phyloP scores from a whole-genome alignment of 2,113 vertebrate genomes.

The Atractosteus spatula region DNA sequence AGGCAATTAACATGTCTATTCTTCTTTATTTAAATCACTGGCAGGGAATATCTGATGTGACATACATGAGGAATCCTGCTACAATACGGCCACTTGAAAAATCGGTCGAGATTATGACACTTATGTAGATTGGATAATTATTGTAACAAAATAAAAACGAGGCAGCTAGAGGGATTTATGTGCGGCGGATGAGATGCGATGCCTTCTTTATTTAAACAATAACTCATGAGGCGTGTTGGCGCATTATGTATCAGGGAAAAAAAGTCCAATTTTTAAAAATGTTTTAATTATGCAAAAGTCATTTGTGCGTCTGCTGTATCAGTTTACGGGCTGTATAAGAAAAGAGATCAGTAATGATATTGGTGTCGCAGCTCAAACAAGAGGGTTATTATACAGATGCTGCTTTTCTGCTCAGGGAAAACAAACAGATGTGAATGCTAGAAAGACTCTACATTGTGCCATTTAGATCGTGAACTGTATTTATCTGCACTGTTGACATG shows the following conservation, averaged over 20 bases:
- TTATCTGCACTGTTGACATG: no score
- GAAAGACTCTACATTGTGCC: no score
- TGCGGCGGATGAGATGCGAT: slow-evolving; percentile 25
- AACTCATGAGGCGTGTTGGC: slow-evolving; percentile 38
- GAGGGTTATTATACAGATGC: no score
- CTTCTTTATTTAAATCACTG: slow-evolving; percentile 53
- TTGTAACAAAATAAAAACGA: slow-evolving; percentile 26
- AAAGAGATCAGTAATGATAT: no score
- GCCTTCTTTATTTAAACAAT: slow-evolving; percentile 51
- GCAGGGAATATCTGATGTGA: slow-evolving; percentile 52
- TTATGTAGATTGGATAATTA: slow-evolving; percentile 30
- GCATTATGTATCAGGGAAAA: slow-evolving; percentile 18
- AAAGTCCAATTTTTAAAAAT: slow-evolving; percentile 37
- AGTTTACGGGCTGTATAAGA: no score
- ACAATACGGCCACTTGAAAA: slow-evolving; percentile 65
- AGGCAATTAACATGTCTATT: slow-evolving; percentile 65
- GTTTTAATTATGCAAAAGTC: slow-evolving; percentile 41
- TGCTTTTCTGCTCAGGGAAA: no score
- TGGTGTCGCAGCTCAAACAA: no score
- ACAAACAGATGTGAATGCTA: no score
- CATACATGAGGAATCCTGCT: slow-evolving; percentile 57
- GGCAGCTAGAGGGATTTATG: slow-evolving; percentile 31
- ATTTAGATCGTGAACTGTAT: no score
- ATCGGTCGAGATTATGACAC: slow-evolving; percentile 43
- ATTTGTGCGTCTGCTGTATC: slow-evolving; percentile 24